phyloP scores from a whole-genome alignment of 2,888 invertebrate species.

The Rhagonycha lutea region DNA sequence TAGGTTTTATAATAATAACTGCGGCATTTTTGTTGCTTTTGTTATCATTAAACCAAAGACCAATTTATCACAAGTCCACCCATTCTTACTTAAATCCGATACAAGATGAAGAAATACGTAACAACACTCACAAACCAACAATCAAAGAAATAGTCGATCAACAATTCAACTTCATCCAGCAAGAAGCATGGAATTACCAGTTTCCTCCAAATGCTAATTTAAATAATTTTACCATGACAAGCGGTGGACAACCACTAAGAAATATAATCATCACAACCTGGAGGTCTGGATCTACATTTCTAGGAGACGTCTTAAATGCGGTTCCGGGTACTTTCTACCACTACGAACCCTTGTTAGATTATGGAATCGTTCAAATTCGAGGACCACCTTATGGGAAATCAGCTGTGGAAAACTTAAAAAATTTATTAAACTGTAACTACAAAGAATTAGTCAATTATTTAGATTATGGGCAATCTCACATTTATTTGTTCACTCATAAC shows the following conservation, averaged over 20 bases:
- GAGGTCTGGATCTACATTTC: slow-evolving; percentile 89
- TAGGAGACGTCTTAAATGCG: slow-evolving; percentile 82
- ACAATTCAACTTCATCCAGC: slow-evolving; percentile 60
- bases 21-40: slow-evolving; percentile 21
- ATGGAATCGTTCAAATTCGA: slow-evolving; percentile 81
- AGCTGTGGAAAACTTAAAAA: slow-evolving; percentile 70
- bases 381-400: slow-evolving; percentile 70
- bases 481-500: slow-evolving; percentile 84
- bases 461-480: slow-evolving; percentile 75
- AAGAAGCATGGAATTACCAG: slow-evolving; percentile 64
- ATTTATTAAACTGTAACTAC: slow-evolving; percentile 78
- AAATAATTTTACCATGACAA: slow-evolving; percentile 70
- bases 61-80: slow-evolving; percentile 30
- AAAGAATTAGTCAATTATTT: slow-evolving; percentile 75
- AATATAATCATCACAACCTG: slow-evolving; percentile 86
- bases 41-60: slow-evolving; percentile 28
- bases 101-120: slow-evolving; percentile 28
- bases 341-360: slow-evolving; percentile 85
- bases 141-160: slow-evolving; percentile 63
- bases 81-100: slow-evolving; percentile 32
- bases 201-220: slow-evolving; percentile 66
- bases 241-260: slow-evolving; percentile 72
- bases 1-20: slow-evolving; percentile 22
- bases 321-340: slow-evolving; percentile 88
- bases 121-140: slow-evolving; percentile 41